These are phyloP conservation scores for Leucophenga maculata DNA, from an alignment of 2,888 invertebrate genomes.

Conservation along the genomic window DNA sequence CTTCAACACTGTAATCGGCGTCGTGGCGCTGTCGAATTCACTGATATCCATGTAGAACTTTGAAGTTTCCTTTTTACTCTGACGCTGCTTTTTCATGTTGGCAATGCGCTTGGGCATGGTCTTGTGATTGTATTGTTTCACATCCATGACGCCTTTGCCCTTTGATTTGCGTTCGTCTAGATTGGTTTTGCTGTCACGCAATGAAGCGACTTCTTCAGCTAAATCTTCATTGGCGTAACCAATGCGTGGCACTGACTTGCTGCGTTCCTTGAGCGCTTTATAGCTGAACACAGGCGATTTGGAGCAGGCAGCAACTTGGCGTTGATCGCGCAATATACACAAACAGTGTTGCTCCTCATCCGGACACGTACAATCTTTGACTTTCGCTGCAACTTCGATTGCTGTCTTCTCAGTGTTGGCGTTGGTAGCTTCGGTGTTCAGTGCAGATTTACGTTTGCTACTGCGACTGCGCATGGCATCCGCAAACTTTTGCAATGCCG, in stretches of 20 bases:
- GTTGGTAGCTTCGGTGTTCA: background rate
- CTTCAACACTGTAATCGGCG: conserved; percentile 73
- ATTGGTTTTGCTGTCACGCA: conserved; percentile 57
- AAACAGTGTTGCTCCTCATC: conserved; percentile 44
- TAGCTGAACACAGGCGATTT: conserved; percentile 57
- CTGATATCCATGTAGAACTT: conserved; percentile 81
- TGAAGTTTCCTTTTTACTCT: conserved; percentile 75
- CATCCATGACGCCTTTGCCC: conserved; percentile 72
- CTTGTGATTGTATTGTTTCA: conserved; percentile 79
- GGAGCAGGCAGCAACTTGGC: conserved; percentile 39
- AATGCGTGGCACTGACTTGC: conserved; percentile 71
- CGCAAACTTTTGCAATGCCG: conserved; percentile 58
- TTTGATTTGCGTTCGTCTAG: conserved; percentile 60
- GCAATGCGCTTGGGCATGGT: conserved; percentile 81
- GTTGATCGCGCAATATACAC: conserved; percentile 51
- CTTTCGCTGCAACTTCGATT: conserved; percentile 33
- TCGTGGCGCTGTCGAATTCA: conserved; percentile 68
- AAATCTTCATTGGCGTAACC: conserved; percentile 58
- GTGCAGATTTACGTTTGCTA: conserved; percentile 2
- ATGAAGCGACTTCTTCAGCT: conserved; percentile 51
- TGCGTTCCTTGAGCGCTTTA: conserved; percentile 68
- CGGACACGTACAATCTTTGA: conserved; percentile 47
- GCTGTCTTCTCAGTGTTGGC: conserved; percentile 27
- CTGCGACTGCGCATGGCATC: conserved; percentile 50
- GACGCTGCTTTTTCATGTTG: conserved; percentile 80